Evolutionary conservation across 2,888 invertebrate genomes (phyloP), one percentile per base, ranked within the genome.

Genomic region (Hylaea fasciaria): DNA sequence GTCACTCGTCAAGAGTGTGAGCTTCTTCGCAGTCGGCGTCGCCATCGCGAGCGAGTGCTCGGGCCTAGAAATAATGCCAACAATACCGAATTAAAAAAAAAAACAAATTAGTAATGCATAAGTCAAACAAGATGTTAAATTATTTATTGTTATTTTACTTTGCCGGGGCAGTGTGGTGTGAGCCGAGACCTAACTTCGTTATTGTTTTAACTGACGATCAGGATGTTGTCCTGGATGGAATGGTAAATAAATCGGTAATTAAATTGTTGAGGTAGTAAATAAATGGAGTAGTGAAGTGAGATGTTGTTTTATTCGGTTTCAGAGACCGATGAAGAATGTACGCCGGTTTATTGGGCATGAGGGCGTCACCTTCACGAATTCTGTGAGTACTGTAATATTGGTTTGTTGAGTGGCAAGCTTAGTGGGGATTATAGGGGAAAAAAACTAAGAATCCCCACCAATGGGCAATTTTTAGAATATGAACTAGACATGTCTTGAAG

Each of bases 191-290:
- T 29, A 98, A 97, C 87, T 95, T 98, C 77, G 92, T 98, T 46
- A 78, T 97, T 40, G 92, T 98, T 69, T 76, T 98, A 52, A 96
- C 96, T 0, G 98, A 98, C 82, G 98, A 98, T 87, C 97, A 97
- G 84, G 98, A 98, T 91, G 88, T 94, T 2, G 87, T 94, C n/a
- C 86, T 98, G 49, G 94, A 95, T 80, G 96, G 97, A 51, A 93
- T 97, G 94, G 96, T 96, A 93, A 93, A 93, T 92, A 78, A 56
- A 69, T 66, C 66, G 48, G 35, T 49, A 49, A 49, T 56, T 55
- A 32, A 47, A 46, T 22, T 70, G 68, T 69, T 73, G 65, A 68
- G 72, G 28, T 45, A 46, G 50, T 39, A 12, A 68, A 87, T 86
- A 86, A 86, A 85, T 87, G 79, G 66, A 68, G 77, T 81, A 78